Evolutionary conservation across 2,113 vertebrate species (phyloP), one percentile per base, ranked within the genome.

Genomic region (Alligator sinensis): DNA sequence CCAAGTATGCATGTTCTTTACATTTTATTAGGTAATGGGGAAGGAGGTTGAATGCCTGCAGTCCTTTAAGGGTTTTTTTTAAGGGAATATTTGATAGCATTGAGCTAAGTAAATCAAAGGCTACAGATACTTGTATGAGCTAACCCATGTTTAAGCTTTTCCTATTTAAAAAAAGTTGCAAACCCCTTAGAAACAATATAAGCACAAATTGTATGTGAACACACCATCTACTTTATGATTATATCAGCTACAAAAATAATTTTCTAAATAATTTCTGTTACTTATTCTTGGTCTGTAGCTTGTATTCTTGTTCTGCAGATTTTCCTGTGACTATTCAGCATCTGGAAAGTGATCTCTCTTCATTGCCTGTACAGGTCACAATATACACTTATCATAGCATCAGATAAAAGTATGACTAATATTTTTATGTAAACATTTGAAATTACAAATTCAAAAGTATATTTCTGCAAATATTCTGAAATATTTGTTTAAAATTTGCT

Each of bases 381-480:
- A 80, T 75, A 30, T 3, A n/a, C n/a, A n/a, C n/a, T n/a, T n/a
- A n/a, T n/a, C n/a, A n/a, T n/a, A n/a, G n/a, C n/a, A n/a, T n/a
- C n/a, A n/a, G n/a, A n/a, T n/a, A n/a, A n/a, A n/a, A n/a, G n/a
- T n/a, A n/a, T n/a, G n/a, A n/a, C n/a, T n/a, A 89, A 74, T 86
- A 89, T 64, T 22, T 57, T 75, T 30, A 47, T 9, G 22, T 6
- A 8, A 64, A 79, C 82, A 74, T 7, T 24, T 12, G 24, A 30
- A 85, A 93, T 84, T 66, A 72, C 58, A 88, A 76, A 89, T 75
- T 84, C 84, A 76, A 93, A 93, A 93, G 54, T 75, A 11, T 59
- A 83, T 90, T 91, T 84, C 87, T 86, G 86, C 64, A 93, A 91
- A 91, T 90, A 95, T 57, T 55, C 75, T 64, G 87, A 83, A 66